A percentile compares a stretch with the other conserved stretches of the same genome.
These are phyloP conservation scores for Nemoura dubitans DNA, from an alignment of 2,888 invertebrate species.

Conservation along the genomic window DNA sequence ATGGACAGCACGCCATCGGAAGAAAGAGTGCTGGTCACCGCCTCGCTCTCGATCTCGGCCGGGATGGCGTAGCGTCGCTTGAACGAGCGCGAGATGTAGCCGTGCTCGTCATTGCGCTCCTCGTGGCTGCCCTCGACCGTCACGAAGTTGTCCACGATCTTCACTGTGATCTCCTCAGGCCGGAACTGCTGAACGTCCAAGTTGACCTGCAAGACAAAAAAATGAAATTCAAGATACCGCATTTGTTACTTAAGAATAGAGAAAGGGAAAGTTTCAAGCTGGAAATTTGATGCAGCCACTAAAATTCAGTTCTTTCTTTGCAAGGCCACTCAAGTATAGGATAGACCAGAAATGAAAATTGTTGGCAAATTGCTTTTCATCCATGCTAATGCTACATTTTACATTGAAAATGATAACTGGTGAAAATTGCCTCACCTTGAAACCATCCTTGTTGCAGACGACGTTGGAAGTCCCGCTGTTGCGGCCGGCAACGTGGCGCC, in stretches of 20 bases:
- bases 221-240: too few species aligned
- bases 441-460: slow-evolving; percentile 45
- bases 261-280: too few species aligned
- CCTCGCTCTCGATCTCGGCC: slow-evolving; percentile 57
- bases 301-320: too few species aligned
- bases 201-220: slow-evolving; percentile 47
- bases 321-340: too few species aligned
- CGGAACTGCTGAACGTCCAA: slow-evolving; percentile 60
- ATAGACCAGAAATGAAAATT: too few species aligned
- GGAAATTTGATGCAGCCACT: too few species aligned
- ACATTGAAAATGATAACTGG: too few species aligned
- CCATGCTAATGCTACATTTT: too few species aligned
- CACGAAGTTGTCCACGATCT: slow-evolving; percentile 58
- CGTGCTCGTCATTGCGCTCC: slow-evolving; percentile 63
- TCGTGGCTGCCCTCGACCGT: slow-evolving; percentile 63
- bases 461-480: slow-evolving; percentile 45
- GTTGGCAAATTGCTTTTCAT: too few species aligned
- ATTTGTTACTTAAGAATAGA: too few species aligned
- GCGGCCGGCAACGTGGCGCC: slow-evolving; percentile 43
- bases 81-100: slow-evolving; percentile 63
- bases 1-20: slow-evolving; percentile 59
- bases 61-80: slow-evolving; percentile 63
- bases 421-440: slow-evolving; percentile 48
- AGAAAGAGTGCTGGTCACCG: slow-evolving; percentile 57
- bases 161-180: slow-evolving; percentile 61